phyloP scores from a whole-genome alignment of 2,797 vertebrate genomes.

The Chelmon rostratus region DNA sequence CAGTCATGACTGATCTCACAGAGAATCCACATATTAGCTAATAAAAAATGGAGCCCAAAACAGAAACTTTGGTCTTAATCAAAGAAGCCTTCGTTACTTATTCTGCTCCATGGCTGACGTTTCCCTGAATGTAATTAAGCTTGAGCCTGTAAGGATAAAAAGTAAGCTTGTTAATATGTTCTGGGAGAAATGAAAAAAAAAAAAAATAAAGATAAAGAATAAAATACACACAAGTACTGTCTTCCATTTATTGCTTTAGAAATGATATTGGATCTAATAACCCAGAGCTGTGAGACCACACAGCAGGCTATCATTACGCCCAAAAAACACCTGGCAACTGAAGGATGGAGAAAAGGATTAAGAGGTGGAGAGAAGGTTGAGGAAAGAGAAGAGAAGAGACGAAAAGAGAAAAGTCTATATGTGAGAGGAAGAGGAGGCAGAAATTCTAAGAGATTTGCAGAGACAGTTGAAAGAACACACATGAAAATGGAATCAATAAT shows the following conservation, averaged over 20 bases:
- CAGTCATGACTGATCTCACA: conserved; percentile 66
- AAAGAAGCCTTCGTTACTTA: conserved; percentile 81
- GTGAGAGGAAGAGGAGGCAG: conserved; percentile 12
- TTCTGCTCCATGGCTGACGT: conserved; percentile 75
- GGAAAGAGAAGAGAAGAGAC: neutral
- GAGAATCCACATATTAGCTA: conserved; percentile 79
- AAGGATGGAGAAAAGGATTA: conserved; percentile 36
- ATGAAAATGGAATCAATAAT: conserved; percentile 42
- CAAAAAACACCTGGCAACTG: conserved; percentile 60
- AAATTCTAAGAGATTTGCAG: conserved; percentile 19
- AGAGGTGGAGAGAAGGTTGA: conserved; percentile 6
- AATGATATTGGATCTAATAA: conserved; percentile 85
- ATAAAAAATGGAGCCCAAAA: conserved; percentile 80
- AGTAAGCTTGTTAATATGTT: conserved; percentile 87
- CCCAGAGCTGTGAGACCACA: conserved; percentile 76
- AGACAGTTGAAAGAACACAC: conserved; percentile 23
- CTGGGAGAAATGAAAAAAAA: conserved; percentile 81
- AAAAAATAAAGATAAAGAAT: conserved; percentile 74
- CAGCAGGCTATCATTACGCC: conserved; percentile 63
- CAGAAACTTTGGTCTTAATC: conserved; percentile 83
- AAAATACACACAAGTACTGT: conserved; percentile 75
- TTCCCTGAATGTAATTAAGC: conserved; percentile 85
- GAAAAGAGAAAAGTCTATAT: neutral
- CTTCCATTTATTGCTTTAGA: conserved; percentile 82
- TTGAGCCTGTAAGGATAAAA: conserved; percentile 86